Conservation (phyloP, 2,113 vertebrate genomes). For the Ondatra zibethicus region DNA sequence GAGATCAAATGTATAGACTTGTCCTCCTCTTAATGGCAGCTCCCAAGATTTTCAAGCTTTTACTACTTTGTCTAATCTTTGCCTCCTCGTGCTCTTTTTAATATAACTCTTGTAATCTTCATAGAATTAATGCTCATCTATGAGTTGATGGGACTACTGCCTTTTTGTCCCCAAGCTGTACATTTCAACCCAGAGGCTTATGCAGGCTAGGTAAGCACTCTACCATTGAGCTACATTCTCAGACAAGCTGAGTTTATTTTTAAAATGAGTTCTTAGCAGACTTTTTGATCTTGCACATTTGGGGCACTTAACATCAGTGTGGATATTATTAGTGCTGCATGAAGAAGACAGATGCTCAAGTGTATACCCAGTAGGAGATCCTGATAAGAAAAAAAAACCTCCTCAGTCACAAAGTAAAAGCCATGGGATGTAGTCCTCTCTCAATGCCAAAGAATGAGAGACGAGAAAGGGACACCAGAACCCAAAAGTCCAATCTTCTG, state of each 20-base stretch:
- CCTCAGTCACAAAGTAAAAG: background rate
- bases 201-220: background rate
- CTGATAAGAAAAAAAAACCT: background rate
- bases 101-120: background rate
- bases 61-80: background rate
- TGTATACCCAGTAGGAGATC: background rate
- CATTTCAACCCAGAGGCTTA: background rate
- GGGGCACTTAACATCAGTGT: background rate
- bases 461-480: background rate
- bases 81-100: rapidly evolving
- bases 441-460: background rate
- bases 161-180: too few relatives aligned
- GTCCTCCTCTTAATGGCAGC: background rate
- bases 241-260: background rate
- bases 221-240: background rate
- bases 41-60: background rate
- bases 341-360: background rate
- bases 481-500: background rate
- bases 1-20: background rate
- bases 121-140: background rate
- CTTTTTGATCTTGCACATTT: background rate
- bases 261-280: background rate
- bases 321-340: background rate
- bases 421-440: background rate
- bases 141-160: background rate